These are phyloP conservation scores for Phylloscopus trochiloides DNA, from an alignment of 2,113 vertebrate species.

Conservation along the genomic window DNA sequence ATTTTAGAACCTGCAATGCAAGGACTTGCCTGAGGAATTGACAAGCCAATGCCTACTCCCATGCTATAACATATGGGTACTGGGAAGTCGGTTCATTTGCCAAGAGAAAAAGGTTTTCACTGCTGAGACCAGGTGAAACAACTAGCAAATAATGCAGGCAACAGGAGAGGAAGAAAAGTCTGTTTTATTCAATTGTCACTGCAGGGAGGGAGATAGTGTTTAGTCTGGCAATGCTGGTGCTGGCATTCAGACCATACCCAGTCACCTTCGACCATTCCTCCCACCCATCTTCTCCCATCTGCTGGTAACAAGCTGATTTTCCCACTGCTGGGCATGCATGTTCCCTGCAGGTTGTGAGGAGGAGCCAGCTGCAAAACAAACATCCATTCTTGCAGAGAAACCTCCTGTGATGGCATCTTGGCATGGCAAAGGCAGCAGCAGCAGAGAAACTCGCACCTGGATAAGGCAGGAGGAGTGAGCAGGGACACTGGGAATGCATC, in stretches of 20 bases:
- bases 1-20: neutral
- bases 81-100: neutral
- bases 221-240: neutral
- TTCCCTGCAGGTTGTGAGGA: neutral
- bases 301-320: neutral
- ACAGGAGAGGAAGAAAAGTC: neutral
- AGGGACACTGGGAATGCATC: accelerated
- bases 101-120: neutral
- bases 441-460: neutral
- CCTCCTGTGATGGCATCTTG: neutral
- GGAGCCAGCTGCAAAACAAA: neutral
- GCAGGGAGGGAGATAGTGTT: neutral
- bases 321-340: neutral
- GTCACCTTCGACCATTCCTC: neutral
- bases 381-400: neutral
- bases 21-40: neutral
- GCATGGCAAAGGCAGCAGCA: neutral
- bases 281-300: neutral
- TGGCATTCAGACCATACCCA: neutral
- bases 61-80: neutral
- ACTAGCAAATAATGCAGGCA: neutral
- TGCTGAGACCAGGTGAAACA: neutral
- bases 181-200: neutral
- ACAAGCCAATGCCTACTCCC: neutral
- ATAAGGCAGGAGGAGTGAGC: neutral